A percentile compares a stretch with the other conserved stretches of the same genome.
Evolutionary conservation across 23 tunicate genomes (phyloP).

Genomic region (Botrylloides violaceus): DNA sequence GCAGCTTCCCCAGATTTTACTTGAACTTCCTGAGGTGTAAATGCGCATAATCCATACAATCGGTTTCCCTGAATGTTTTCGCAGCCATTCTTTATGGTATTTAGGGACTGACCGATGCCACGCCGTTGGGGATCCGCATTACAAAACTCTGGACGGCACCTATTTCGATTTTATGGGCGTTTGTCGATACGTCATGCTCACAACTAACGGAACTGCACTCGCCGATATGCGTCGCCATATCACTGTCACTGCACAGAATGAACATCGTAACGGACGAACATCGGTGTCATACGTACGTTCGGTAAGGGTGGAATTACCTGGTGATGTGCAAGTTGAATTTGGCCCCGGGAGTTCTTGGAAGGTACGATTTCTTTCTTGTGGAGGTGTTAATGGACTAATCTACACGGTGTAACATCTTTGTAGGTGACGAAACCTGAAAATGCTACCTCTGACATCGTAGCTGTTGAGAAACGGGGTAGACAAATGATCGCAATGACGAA

Average conservation of each 20-base stretch:
- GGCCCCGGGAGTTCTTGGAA: constrained; percentile 3
- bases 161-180: constrained; percentile 35
- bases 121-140: constrained; percentile 40
- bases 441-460: neutral
- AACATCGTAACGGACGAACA: constrained; percentile 19
- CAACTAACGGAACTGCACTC: constrained; percentile 2
- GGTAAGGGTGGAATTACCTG: neutral
- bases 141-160: constrained; percentile 22
- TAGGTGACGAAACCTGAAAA: neutral
- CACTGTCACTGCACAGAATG: neutral
- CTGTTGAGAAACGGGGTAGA: neutral
- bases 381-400: neutral
- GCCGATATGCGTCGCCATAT: neutral
- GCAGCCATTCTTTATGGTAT: neutral
- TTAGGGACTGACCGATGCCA: neutral
- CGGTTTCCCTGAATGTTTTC: neutral
- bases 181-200: constrained; percentile 24
- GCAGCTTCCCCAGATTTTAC: neutral
- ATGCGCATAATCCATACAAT: too few relatives aligned
- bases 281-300: constrained; percentile 3
- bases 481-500: neutral
- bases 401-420: neutral
- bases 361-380: constrained; percentile 1
- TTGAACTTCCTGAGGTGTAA: constrained; percentile 1
- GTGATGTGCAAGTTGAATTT: neutral